phyloP scores from a whole-genome alignment of 2,888 invertebrate genomes.

The Strigamia transsilvanica region DNA sequence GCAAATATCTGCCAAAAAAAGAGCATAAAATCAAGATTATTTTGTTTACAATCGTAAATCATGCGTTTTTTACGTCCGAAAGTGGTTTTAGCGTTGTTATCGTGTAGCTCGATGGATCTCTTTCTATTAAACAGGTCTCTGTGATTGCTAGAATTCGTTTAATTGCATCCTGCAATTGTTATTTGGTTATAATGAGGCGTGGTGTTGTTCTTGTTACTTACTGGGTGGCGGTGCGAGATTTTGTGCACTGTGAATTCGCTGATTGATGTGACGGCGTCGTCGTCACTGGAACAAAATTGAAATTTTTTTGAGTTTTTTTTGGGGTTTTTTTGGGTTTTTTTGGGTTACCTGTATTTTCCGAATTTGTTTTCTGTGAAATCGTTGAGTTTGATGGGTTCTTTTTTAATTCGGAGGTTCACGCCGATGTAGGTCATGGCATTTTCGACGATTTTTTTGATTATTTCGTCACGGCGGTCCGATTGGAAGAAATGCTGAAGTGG shows the following conservation, averaged over 20 bases:
- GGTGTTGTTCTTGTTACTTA: constrained; percentile 54
- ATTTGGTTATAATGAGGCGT: neutral
- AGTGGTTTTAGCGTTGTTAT: constrained; percentile 68
- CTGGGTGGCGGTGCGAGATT: constrained; percentile 78
- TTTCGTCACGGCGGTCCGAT: constrained; percentile 82
- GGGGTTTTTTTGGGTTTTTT: too few species aligned
- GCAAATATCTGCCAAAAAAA: constrained; percentile 79
- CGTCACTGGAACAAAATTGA: constrained; percentile 83
- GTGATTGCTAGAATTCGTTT: constrained; percentile 91
- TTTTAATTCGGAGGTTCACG: constrained; percentile 81
- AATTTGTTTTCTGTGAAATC: constrained; percentile 88
- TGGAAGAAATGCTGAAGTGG: constrained; percentile 94
- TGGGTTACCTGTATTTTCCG: constrained; percentile 94
- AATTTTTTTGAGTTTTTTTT: too few species aligned
- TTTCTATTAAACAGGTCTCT: constrained; percentile 92
- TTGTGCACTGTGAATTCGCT: constrained; percentile 97
- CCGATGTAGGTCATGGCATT: too few species aligned
- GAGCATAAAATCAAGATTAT: constrained; percentile 18
- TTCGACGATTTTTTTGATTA: constrained; percentile 86
- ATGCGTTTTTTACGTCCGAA: constrained; percentile 64
- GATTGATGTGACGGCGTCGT: constrained; percentile 94
- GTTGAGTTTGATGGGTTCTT: constrained; percentile 82
- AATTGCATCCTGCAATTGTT: constrained; percentile 72
- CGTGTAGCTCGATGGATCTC: constrained; percentile 96
- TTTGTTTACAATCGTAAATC: constrained; percentile 19